These are phyloP conservation scores for Thymallus thymallus DNA, from an alignment of 2,113 vertebrate genomes.

Conservation along the genomic window DNA sequence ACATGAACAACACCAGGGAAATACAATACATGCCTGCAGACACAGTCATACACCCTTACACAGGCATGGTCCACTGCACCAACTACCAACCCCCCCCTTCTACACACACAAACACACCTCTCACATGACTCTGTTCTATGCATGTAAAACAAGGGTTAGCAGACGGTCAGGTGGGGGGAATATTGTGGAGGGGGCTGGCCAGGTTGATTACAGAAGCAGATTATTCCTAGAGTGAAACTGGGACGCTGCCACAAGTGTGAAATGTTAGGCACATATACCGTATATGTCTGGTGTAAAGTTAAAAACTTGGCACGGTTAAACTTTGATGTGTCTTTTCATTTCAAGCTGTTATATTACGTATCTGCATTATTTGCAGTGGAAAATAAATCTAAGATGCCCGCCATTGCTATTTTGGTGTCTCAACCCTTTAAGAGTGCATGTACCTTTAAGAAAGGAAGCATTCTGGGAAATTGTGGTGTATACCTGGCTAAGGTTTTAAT, in stretches of 20 bases:
- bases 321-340: too few species aligned
- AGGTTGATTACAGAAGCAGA: constrained; percentile 20
- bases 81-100: background rate
- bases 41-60: constrained; percentile 10
- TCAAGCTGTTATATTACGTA: too few species aligned
- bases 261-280: background rate
- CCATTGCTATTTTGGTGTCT: background rate
- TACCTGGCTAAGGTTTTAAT: background rate
- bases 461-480: background rate
- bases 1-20: background rate
- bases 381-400: background rate
- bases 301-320: too few species aligned
- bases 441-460: background rate
- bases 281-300: background rate
- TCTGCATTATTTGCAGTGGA: too few species aligned
- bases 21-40: background rate
- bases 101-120: background rate
- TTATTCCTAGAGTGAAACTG: constrained; percentile 4
- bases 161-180: background rate
- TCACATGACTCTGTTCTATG: background rate
- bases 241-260: too few species aligned
- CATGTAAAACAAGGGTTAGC: background rate
- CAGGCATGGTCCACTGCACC: background rate
- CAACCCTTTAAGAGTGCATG: background rate
- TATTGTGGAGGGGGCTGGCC: background rate